Evolutionary conservation across 2,888 invertebrate species (phyloP).

Genomic region (Petrolisthes cinctipes): DNA sequence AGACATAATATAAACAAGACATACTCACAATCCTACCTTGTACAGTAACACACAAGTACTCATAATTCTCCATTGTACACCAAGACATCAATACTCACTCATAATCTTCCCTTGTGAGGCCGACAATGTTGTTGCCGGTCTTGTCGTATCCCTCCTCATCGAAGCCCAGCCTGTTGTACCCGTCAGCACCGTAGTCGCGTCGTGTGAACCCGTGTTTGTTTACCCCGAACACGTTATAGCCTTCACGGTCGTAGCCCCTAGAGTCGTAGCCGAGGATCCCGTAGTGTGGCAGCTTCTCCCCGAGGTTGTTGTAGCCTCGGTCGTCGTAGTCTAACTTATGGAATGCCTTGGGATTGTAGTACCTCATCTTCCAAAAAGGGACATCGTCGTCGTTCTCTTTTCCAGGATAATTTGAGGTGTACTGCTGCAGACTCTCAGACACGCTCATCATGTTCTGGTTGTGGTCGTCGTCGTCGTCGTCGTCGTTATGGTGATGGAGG

Average conservation of each 20-base stretch:
- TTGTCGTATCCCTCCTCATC: constrained; percentile 13
- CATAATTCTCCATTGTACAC: too few species aligned
- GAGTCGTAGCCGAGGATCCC: constrained; percentile 6
- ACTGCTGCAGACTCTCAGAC: not conserved
- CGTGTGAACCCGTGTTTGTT: constrained; percentile 11
- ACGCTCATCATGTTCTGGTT: too few species aligned
- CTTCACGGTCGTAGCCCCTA: constrained; percentile 6
- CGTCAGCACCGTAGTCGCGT: not conserved
- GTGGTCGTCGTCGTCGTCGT: too few species aligned
- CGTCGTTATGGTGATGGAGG: too few species aligned
- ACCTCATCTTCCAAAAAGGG: too few species aligned
- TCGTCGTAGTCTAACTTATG: not conserved
- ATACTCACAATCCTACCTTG: too few species aligned
- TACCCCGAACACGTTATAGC: constrained; percentile 8
- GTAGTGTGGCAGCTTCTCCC: not conserved
- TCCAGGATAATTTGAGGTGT: not conserved
- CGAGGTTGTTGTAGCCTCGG: not conserved
- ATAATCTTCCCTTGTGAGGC: not conserved
- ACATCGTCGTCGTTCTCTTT: not conserved
- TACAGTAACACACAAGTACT: too few species aligned
- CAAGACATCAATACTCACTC: too few species aligned
- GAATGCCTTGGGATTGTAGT: too few species aligned
- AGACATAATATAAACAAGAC: too few species aligned
- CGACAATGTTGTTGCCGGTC: constrained; percentile 1
- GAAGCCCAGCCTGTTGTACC: not conserved